These are phyloP conservation scores for Pipistrellus nathusii DNA, from an alignment of 2,797 vertebrate species.

Conservation along the genomic window DNA sequence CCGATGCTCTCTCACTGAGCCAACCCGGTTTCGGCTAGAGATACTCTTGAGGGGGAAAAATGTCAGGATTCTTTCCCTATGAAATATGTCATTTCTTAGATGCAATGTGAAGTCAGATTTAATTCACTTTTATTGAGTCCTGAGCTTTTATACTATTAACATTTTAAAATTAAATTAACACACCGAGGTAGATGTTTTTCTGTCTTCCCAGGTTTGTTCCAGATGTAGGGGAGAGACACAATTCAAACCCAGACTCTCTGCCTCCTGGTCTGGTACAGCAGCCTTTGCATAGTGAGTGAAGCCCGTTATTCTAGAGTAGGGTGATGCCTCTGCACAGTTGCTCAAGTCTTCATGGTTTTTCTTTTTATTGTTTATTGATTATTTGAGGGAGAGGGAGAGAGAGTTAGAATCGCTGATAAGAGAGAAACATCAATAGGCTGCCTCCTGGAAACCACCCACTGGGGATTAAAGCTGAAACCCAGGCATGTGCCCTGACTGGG, in stretches of 20 bases:
- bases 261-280: neutral
- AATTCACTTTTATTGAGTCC: conserved; percentile 41
- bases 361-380: too few species aligned
- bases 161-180: conserved; percentile 36
- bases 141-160: neutral
- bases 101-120: conserved; percentile 37
- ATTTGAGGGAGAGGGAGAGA: too few species aligned
- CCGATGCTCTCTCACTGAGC: too few species aligned
- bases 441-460: too few species aligned
- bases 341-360: neutral
- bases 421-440: too few species aligned
- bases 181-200: neutral
- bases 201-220: neutral
- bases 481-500: too few species aligned
- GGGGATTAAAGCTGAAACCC: too few species aligned
- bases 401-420: too few species aligned
- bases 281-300: neutral
- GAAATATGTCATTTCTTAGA: neutral
- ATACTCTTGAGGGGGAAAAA: neutral
- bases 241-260: neutral
- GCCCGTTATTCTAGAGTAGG: neutral
- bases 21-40: neutral
- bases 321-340: neutral
- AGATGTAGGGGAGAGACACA: neutral
- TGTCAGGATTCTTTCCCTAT: conserved; percentile 28